These are phyloP conservation scores for Styela plicata DNA, from an alignment of 23 tunicate species.

Conservation along the genomic window DNA sequence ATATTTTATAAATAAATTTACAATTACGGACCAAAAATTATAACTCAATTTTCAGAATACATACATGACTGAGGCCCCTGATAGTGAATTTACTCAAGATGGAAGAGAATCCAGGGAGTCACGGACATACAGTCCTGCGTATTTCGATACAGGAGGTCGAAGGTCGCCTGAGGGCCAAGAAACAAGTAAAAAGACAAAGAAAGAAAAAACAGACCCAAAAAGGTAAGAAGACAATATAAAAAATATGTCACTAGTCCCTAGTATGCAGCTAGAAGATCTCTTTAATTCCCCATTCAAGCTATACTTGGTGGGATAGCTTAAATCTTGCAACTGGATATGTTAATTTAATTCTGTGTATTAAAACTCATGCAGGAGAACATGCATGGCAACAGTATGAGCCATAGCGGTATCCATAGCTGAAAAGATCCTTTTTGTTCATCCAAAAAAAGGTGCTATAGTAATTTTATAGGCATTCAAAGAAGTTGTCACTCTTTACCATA, in stretches of 20 bases:
- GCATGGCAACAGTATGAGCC: too few species aligned
- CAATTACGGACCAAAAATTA: background rate
- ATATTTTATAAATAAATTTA: background rate
- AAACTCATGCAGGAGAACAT: too few species aligned
- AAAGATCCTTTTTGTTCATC: too few species aligned
- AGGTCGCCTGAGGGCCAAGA: background rate
- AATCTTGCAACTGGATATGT: too few species aligned
- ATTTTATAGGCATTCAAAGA: too few species aligned
- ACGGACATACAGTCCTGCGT: constrained; percentile 18
- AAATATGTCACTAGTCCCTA: constrained; percentile 7
- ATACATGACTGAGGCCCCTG: constrained; percentile 10
- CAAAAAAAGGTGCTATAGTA: too few species aligned
- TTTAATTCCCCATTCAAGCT: too few species aligned
- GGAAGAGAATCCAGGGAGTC: background rate
- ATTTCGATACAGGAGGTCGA: constrained; percentile 18
- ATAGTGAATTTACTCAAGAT: background rate
- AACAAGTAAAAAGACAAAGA: constrained; percentile 5
- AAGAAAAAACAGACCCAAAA: constrained; percentile 4
- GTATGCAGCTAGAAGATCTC: too few species aligned
- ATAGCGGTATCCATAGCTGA: too few species aligned
- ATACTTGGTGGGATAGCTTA: too few species aligned
- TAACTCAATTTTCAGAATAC: background rate
- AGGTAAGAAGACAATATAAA: constrained; percentile 15
- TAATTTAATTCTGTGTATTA: too few species aligned
- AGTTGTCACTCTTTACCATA: too few species aligned